Percentiles rank a stretch among this genome's conserved stretches.
Evolutionary conservation across 2,113 vertebrate genomes (phyloP).

Genomic region (Steatornis caripensis): DNA sequence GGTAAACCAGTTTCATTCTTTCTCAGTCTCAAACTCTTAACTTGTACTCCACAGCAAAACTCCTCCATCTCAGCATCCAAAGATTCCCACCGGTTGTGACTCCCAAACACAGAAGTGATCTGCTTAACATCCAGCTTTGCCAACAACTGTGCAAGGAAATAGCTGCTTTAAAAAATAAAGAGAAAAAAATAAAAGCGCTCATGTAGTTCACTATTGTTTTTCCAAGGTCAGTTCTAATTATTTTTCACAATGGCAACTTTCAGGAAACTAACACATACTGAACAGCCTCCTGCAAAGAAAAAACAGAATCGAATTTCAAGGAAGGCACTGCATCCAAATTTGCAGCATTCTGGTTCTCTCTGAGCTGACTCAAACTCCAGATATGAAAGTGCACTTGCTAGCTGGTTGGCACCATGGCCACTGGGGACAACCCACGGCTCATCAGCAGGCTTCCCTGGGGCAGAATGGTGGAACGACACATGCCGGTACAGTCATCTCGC

Average conservation of each 20-base stretch:
- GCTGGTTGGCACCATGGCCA: rapidly evolving
- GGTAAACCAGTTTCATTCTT: neutral
- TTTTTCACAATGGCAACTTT: neutral
- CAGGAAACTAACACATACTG: neutral
- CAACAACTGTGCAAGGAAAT: neutral
- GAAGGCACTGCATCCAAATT: neutral
- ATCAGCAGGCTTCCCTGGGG: neutral
- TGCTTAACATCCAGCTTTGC: neutral
- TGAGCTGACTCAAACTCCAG: neutral
- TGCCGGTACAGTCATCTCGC: neutral
- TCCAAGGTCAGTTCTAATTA: neutral
- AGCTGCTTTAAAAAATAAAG: neutral
- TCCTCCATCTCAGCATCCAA: neutral
- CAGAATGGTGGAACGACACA: neutral
- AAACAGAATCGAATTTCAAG: neutral
- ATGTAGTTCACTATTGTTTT: neutral
- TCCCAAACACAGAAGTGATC: neutral
- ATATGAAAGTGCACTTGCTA: neutral
- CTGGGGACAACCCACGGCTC: neutral
- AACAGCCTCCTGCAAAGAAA: neutral
- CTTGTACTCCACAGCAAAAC: neutral
- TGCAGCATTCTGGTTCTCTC: neutral
- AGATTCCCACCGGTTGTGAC: neutral
- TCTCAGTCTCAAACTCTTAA: neutral
- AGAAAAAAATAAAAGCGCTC: neutral